Evolutionary conservation across 2,113 vertebrate genomes (phyloP).

Genomic region (Cervus canadensis): DNA sequence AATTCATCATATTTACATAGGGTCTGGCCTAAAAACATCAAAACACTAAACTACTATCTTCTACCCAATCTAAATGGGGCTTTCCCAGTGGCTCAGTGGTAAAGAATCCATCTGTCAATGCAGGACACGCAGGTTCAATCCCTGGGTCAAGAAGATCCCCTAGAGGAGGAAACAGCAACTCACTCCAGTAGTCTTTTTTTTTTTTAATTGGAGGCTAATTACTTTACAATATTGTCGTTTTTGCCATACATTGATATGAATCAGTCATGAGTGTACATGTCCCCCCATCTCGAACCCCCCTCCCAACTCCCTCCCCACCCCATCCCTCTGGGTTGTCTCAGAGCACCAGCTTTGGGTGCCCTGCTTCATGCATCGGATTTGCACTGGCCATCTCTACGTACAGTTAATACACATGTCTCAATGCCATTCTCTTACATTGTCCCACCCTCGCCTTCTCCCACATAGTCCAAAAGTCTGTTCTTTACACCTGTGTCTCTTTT

Average conservation of each 20-base stretch:
- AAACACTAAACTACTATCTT: neutral
- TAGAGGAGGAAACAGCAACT: neutral
- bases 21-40: neutral
- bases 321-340: neutral
- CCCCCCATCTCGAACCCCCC: neutral
- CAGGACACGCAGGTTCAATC: neutral
- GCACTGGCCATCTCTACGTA: rapidly evolving
- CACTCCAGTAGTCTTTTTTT: neutral
- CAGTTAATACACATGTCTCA: neutral
- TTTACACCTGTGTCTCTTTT: neutral
- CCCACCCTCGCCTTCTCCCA: neutral
- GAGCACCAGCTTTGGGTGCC: neutral
- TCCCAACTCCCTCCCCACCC: neutral
- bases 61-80: neutral
- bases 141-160: neutral
- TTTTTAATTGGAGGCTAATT: neutral
- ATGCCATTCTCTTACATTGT: neutral
- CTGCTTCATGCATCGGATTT: neutral
- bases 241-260: neutral
- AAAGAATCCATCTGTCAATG: neutral
- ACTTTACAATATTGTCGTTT: neutral
- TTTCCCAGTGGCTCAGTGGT: neutral
- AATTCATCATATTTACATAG: neutral
- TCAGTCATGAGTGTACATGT: neutral
- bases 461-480: neutral